Evolutionary conservation across 2,797 vertebrate species (phyloP).

Genomic region (Calcarius lapponicus): DNA sequence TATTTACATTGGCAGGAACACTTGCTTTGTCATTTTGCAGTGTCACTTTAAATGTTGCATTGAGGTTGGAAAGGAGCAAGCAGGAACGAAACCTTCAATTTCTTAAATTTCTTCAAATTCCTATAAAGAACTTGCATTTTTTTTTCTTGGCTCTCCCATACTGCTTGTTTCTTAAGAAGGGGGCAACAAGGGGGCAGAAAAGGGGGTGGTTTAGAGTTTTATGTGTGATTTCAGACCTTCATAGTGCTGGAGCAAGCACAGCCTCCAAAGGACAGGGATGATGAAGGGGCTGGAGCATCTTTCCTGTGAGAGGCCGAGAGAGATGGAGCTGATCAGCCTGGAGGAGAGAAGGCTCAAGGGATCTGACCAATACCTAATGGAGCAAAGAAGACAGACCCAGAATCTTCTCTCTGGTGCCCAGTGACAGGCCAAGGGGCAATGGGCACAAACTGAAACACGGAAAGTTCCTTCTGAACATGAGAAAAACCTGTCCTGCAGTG

Average conservation of each 20-base stretch:
- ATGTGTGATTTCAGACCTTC: not conserved
- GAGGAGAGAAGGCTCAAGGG: not conserved
- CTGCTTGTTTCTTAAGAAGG: not conserved
- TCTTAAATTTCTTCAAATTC: not conserved
- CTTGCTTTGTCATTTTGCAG: not conserved
- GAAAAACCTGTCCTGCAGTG: too few relatives aligned
- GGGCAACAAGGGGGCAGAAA: not conserved
- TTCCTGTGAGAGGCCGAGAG: not conserved
- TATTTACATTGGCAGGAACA: not conserved
- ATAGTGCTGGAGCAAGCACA: not conserved
- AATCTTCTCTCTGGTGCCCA: not conserved
- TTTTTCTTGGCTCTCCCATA: not conserved
- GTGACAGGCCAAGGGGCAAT: not conserved
- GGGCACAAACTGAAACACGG: too few relatives aligned
- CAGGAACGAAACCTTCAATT: not conserved
- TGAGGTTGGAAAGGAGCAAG: not conserved
- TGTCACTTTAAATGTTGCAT: not conserved
- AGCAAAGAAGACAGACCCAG: not conserved
- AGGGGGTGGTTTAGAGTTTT: not conserved
- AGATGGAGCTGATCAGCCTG: not conserved
- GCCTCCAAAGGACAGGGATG: not conserved
- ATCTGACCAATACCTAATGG: not conserved
- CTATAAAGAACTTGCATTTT: not conserved
- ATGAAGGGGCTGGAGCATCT: not conserved
- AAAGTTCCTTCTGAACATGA: not conserved